Evolutionary conservation across 2,888 invertebrate species (phyloP), one percentile per base, ranked within the genome.

Genomic region (Panopea generosa): DNA sequence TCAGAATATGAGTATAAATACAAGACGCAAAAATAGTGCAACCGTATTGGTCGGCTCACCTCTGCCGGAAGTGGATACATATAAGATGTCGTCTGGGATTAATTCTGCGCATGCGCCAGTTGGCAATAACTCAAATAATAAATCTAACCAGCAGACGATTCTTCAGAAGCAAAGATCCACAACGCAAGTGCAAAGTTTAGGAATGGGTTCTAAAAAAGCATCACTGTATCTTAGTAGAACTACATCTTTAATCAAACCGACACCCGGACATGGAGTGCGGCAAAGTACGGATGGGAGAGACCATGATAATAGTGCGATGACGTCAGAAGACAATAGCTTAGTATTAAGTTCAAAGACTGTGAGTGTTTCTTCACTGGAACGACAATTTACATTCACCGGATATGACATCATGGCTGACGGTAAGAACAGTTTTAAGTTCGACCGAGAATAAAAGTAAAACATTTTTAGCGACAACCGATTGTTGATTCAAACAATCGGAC

Each of bases 351-450:
- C 18, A 22, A 50, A 40, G n/a, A 47, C 22, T 26, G 22, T 11
- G 3, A 18, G 6, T 2, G 50, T 62, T 20, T 43, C 43, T 14
- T 43, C 40, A 38, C 45, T 81, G n/a, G 56, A 76, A 43, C 66
- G 79, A 24, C 85, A 87, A 55, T 87, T 87, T 71, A 87, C 87
- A 0, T 87, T 87, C 47, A 86, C 86, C 26, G 86, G 87, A 82
- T 87, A 87, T 80, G 86, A 87, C 66, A 87, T 87, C 22, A 86
- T 87, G 85, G 77, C 81, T 22, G 87, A 87, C 68, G 80, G 86
- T 84, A 77, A 72, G 77, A n/a, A n/a, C n/a, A n/a, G n/a, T n/a
- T n/a, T n/a, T n/a, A n/a, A n/a, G n/a, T n/a, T n/a, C n/a, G n/a
- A n/a, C n/a, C n/a, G n/a, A n/a, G n/a, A n/a, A n/a, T n/a, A n/a